Evolutionary conservation across 2,113 vertebrate species (phyloP).

Genomic region (Rhagologus leucostigma): DNA sequence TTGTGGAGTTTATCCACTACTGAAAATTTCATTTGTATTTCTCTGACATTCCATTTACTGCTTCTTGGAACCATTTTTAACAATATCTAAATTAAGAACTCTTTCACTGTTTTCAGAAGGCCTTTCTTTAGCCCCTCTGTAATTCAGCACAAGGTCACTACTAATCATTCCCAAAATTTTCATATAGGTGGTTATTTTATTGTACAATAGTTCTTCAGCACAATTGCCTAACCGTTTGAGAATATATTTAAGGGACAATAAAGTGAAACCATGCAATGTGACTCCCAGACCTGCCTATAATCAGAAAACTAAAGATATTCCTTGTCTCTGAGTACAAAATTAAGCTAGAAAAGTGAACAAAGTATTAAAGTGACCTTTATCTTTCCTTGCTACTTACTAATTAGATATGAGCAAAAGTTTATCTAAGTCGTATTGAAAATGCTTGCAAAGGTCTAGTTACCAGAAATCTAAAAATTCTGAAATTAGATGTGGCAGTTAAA

Average conservation of each 20-base stretch:
- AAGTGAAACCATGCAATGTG: not conserved
- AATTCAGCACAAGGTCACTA: not conserved
- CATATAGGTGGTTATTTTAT: not conserved
- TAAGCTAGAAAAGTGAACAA: not conserved
- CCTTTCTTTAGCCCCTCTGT: not conserved
- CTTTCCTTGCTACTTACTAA: not conserved
- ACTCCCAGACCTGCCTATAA: not conserved
- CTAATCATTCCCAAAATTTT: not conserved
- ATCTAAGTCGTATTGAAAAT: not conserved
- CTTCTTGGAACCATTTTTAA: not conserved
- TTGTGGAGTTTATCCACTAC: not conserved
- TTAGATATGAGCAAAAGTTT: not conserved
- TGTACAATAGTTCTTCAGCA: not conserved
- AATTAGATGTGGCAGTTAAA: not conserved
- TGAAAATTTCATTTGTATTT: not conserved
- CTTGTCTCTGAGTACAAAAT: not conserved
- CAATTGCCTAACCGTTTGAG: not conserved
- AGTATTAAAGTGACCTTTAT: not conserved
- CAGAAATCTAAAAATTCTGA: not conserved
- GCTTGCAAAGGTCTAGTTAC: not conserved
- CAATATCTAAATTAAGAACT: not conserved
- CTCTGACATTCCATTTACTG: not conserved
- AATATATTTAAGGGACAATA: not conserved
- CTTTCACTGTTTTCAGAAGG: not conserved
- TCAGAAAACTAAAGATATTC: not conserved